Evolutionary conservation across 2,888 invertebrate species (phyloP).

Genomic region (Ecdyonurus torrentis): DNA sequence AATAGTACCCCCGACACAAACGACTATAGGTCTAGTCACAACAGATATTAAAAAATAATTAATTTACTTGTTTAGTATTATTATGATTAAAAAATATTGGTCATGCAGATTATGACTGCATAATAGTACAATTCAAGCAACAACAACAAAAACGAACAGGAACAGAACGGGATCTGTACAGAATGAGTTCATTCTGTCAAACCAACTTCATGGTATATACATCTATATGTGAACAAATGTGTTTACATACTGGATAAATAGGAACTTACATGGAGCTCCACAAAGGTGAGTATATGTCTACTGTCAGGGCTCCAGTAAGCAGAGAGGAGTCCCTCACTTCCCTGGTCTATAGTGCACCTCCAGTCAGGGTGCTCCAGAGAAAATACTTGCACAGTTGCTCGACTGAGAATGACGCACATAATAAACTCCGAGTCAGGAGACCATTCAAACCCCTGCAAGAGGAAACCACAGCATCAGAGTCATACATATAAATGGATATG

Average conservation of each 20-base stretch:
- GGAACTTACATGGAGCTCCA: slow-evolving; percentile 30
- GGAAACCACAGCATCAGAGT: neutral
- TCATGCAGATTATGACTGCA: too few relatives aligned
- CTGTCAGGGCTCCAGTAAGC: slow-evolving; percentile 34
- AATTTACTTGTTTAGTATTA: too few relatives aligned
- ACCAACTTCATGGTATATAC: too few relatives aligned
- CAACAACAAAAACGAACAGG: too few relatives aligned
- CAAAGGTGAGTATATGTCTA: slow-evolving; percentile 31
- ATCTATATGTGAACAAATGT: slow-evolving; percentile 4
- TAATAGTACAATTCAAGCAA: too few relatives aligned
- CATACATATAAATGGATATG: neutral
- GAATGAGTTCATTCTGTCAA: too few relatives aligned
- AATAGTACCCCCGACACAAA: too few relatives aligned
- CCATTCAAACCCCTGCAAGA: slow-evolving; percentile 23
- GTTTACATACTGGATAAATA: slow-evolving; percentile 1
- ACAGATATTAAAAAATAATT: too few relatives aligned
- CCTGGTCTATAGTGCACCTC: slow-evolving; percentile 35
- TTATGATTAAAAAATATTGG: too few relatives aligned
- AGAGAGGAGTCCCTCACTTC: slow-evolving; percentile 31
- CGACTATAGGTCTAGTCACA: too few relatives aligned
- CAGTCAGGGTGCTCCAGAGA: slow-evolving; percentile 32
- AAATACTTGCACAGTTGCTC: slow-evolving; percentile 27
- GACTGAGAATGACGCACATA: slow-evolving; percentile 22
- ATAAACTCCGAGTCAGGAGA: slow-evolving; percentile 24
- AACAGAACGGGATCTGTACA: too few relatives aligned